Evolutionary conservation across 2,888 invertebrate species (phyloP), one percentile per base, ranked within the genome.

Genomic region (Capitulum mitella): DNA sequence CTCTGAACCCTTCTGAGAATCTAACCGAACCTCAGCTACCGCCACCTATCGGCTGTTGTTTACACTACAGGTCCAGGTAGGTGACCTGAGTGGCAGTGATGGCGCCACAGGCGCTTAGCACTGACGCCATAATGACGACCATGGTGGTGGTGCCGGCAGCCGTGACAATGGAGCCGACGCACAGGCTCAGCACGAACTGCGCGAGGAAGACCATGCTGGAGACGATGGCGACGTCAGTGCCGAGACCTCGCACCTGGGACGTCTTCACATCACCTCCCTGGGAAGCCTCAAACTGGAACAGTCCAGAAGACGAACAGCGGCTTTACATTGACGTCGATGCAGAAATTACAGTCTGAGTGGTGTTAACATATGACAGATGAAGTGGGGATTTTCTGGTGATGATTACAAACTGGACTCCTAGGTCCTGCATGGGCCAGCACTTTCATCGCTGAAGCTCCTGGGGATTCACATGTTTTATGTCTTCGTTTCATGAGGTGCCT

Each of bases 141-240:
- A 94, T 93, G 0, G 94, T 93, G 0, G 97, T 97, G 78, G 94
- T 93, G 64, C 94, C 93, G 0, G 91, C 90, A 10, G 90, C 86
- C 70, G 85, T 83, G 16, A 97, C 93, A 78, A 97, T 92, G 43
- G 91, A 89, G 0, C 96, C 95, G 90, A 96, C 92, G 83, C 92
- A 91, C 83, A 94, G 88, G 0, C 97, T 97, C 22, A 98, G 89
- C 58, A 94, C 88, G 84, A 97, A 94, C 86, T 98, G 98, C 0
- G 97, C 97, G 81, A 97, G 89, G 85, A 98, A 98, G 5, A 95
- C 97, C 92, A 97, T 97, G 84, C 94, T 94, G 84, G 95, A 94
- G 58, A 98, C 93, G 78, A 97, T 91, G 0, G 97, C 97, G 0
- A 98, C 91, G 85, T 98, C 97, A 0, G 97, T 98, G 14, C 97